Percentiles rank a stretch among this genome's conserved stretches.
phyloP scores from a whole-genome alignment of 2,113 vertebrate species.

The Acrocephalus arundinaceus region DNA sequence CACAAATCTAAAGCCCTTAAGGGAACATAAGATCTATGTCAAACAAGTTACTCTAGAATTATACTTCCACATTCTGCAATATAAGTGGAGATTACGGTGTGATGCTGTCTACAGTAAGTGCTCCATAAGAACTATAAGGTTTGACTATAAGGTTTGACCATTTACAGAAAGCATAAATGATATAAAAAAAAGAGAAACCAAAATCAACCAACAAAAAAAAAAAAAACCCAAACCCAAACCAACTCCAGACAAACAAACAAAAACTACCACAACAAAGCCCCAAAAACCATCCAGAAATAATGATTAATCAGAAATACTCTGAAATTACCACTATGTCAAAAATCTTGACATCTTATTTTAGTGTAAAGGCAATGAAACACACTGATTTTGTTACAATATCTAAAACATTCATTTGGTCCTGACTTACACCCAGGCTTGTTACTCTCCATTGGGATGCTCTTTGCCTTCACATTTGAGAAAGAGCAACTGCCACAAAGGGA shows the following conservation, averaged over 20 bases:
- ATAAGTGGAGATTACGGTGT: background rate
- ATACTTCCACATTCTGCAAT: background rate
- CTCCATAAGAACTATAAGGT: background rate
- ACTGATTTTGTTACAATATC: background rate
- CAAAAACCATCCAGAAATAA: background rate
- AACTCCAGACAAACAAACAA: background rate
- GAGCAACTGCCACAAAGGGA: background rate
- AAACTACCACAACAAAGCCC: background rate
- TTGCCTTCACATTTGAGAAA: background rate
- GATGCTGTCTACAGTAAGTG: background rate
- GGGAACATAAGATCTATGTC: background rate
- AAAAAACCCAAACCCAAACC: fast-evolving
- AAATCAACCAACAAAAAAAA: background rate
- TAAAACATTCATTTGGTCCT: background rate
- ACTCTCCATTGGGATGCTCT: background rate
- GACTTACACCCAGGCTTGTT: background rate
- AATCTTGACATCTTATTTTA: background rate
- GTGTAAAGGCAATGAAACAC: background rate
- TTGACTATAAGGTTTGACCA: background rate
- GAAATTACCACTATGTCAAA: background rate
- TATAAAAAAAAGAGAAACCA: background rate
- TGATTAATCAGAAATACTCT: background rate
- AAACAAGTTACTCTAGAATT: background rate
- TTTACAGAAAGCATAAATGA: background rate
- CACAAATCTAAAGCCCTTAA: background rate